Base-by-base conservation (phyloP, 2,888 invertebrate species). In the Drosophila eohydei region DNA sequence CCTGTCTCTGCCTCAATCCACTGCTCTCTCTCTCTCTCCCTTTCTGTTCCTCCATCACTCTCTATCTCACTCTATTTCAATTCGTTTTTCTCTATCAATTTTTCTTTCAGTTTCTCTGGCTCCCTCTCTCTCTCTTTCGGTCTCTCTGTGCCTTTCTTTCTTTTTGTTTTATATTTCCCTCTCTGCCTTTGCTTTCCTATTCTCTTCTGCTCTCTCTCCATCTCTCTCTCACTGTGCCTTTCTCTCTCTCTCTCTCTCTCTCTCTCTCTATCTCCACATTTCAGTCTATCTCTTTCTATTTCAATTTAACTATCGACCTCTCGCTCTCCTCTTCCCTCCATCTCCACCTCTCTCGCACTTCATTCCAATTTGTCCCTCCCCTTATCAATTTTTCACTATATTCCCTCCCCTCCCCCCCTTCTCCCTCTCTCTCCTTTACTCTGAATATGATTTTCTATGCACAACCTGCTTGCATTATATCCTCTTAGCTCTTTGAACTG, bases 391-490 rank as follows among this genome's bases (percentile, higher is more conserved):
- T 43, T 21, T 43, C 41, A 3, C 16, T 16, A 21, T 21, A 21
- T 21, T 43, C 21, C 3, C 16, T 9, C 43, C 11, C 21, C 3
- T 3, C 26, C 21, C 0, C 26, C 9, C 43, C 8, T 14, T 30
- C 4, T 9, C 46, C 5, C 46, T 3, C 46, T 3, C 7, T 12
- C 26, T 14, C n/a, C 21, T 43, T 21, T 21, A 21, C 21, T 11
- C 9, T 21, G 26, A 28, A 14, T 28, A 26, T 46, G 46, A 46
- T 46, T 46, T 46, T 14, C 8, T 46, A 46, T 46, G 46, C 46
- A 28, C 46, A 46, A 46, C 46, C 28, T 46, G 46, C 50, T 50
- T 14, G 34, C 34, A 34, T 34, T 51, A 21, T 21, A 55, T 26
- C 16, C 28, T 32, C 48, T 21, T 58, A 8, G 51, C 51, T 21